These are phyloP conservation scores for Aspidapion aeneum DNA, from an alignment of 2,888 invertebrate genomes.

Conservation along the genomic window DNA sequence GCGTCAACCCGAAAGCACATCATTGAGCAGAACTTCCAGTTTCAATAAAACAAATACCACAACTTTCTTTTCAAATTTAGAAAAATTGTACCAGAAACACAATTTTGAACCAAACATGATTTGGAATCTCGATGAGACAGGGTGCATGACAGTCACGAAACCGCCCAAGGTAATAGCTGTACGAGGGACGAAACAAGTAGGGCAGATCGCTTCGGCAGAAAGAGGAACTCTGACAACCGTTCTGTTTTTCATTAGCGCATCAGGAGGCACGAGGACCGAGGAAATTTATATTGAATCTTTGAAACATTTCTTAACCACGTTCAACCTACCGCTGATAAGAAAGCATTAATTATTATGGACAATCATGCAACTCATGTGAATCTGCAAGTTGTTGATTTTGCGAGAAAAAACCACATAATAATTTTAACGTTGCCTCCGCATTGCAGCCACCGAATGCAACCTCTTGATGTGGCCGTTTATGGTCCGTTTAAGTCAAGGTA, in stretches of 20 bases:
- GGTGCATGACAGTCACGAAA: constrained; percentile 22
- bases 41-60: too few species aligned
- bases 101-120: constrained; percentile 19
- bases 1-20: constrained; percentile 15
- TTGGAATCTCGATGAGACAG: constrained; percentile 18
- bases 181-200: constrained; percentile 18
- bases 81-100: constrained; percentile 10
- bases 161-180: too few species aligned
- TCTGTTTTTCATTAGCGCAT: too few species aligned
- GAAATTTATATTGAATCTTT: constrained; percentile 16
- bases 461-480: constrained; percentile 19
- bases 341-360: constrained; percentile 14
- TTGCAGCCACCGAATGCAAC: constrained; percentile 19
- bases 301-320: constrained; percentile 7
- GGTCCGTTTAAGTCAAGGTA: constrained; percentile 18
- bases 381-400: not conserved
- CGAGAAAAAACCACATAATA: constrained; percentile 9
- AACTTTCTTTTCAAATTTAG: constrained; percentile 5
- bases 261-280: constrained; percentile 18
- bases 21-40: too few species aligned
- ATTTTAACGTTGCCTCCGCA: constrained; percentile 17
- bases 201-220: constrained; percentile 14
- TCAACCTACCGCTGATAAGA: constrained; percentile 12
- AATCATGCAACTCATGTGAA: constrained; percentile 14
- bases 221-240: constrained; percentile 15